Conservation (phyloP, 2,797 vertebrate genomes). For the Phoebastria nigripes region DNA sequence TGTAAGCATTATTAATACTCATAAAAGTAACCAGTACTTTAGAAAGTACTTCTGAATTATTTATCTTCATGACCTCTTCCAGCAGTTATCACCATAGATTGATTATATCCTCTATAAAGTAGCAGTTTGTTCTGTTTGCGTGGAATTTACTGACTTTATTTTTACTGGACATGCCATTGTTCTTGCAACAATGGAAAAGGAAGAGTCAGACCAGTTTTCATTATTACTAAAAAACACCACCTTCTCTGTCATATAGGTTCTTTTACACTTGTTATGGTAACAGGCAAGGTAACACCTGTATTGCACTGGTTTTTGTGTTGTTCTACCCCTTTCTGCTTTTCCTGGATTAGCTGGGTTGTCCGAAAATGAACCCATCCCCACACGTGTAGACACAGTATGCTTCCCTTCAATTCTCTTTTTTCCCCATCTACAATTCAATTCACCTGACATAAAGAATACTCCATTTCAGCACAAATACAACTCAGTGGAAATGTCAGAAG, state of each 20-base stretch:
- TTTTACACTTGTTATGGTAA: background rate
- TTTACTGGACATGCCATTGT: background rate
- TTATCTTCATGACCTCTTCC: background rate
- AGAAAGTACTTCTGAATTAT: slow-evolving; percentile 25
- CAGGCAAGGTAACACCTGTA: background rate
- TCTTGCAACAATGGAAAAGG: background rate
- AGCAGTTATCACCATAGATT: background rate
- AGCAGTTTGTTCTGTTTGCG: background rate
- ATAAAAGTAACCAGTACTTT: slow-evolving; percentile 3
- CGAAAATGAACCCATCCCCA: background rate
- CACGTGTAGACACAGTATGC: background rate
- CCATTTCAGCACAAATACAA: background rate
- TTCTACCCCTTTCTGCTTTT: background rate
- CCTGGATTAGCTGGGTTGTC: background rate
- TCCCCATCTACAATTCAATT: background rate
- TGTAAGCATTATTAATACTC: slow-evolving; percentile 1
- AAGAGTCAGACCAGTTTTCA: background rate
- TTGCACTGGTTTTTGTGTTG: background rate
- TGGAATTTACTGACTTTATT: background rate
- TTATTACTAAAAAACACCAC: background rate
- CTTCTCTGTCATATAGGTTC: background rate
- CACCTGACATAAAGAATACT: background rate
- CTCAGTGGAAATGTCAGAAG: background rate
- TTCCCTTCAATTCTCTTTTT: background rate
- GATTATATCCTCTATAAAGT: background rate